Percentiles rank a stretch among this genome's conserved stretches.
phyloP scores from a whole-genome alignment of 1,140 invertebrate species.

The Chironomus tepperi region DNA sequence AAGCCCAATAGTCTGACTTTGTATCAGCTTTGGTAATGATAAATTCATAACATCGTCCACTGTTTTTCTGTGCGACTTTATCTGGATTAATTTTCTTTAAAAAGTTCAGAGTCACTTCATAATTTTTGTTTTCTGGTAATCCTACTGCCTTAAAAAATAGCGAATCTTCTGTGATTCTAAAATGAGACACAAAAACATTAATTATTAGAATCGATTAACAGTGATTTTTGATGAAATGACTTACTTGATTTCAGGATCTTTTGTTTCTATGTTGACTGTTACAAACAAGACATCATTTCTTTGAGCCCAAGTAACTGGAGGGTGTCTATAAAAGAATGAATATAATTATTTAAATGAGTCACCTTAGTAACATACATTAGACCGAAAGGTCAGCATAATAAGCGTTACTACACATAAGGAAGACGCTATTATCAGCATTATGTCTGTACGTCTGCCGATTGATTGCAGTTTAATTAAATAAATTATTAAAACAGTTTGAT shows the following conservation, averaged over 20 bases:
- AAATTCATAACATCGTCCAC: conserved; percentile 69
- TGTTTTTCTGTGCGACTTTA: conserved; percentile 56
- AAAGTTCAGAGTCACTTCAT: conserved; percentile 78
- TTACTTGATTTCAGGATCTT: conserved; percentile 69
- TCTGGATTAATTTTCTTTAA: conserved; percentile 74
- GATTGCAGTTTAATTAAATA: too few relatives aligned
- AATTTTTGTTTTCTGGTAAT: conserved; percentile 50
- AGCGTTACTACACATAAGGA: neutral
- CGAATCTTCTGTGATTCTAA: conserved; percentile 63
- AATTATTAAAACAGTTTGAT: too few relatives aligned
- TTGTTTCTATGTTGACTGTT: conserved; percentile 83
- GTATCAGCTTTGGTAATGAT: conserved; percentile 49
- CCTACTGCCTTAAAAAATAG: conserved; percentile 81
- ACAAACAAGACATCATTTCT: conserved; percentile 68
- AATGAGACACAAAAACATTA: conserved; percentile 24
- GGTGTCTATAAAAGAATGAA: conserved; percentile 42
- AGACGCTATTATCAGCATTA: neutral
- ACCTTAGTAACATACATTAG: neutral
- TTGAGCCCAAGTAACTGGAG: conserved; percentile 87
- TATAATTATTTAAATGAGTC: neutral
- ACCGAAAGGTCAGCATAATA: neutral
- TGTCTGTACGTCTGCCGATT: too few relatives aligned
- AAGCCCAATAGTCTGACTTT: conserved; percentile 72
- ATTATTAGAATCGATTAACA: conserved; percentile 17
- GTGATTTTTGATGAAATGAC: conserved; percentile 27